Conservation (phyloP, 2,113 vertebrate species). For the Guaruba guarouba region DNA sequence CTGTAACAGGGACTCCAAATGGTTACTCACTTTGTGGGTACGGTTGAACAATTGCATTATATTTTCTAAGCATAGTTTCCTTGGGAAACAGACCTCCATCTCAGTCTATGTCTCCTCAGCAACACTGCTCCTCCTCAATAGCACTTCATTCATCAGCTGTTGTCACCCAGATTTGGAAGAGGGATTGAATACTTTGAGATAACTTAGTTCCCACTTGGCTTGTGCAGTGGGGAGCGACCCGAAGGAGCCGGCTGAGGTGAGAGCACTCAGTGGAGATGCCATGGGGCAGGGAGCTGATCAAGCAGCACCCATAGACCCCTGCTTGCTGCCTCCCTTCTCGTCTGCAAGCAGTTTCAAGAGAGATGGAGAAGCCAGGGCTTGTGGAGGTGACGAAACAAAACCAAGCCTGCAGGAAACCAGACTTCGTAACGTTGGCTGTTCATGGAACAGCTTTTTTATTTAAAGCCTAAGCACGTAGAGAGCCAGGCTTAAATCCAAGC, state of each 20-base stretch:
- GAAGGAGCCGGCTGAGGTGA: background rate
- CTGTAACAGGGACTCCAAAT: background rate
- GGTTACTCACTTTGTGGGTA: background rate
- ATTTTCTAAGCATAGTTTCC: background rate
- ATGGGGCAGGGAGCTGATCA: background rate
- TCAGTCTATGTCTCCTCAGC: background rate
- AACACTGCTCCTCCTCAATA: accelerated
- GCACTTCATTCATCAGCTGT: background rate
- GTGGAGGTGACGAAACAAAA: accelerated
- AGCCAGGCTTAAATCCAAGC: background rate
- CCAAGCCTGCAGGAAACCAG: background rate
- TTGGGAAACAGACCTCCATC: background rate
- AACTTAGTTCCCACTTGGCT: background rate
- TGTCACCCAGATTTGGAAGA: background rate
- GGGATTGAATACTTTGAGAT: background rate
- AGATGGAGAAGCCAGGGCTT: background rate
- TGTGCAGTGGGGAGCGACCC: background rate
- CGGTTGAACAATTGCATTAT: background rate
- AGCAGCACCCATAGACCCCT: background rate
- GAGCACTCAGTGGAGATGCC: background rate
- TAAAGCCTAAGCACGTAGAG: accelerated
- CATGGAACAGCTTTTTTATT: background rate
- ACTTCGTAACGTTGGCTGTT: background rate
- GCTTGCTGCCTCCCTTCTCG: background rate
- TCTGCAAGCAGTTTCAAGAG: background rate